Conservation (phyloP, 2,888 invertebrate genomes). For the Arrhopalites spinosus region DNA sequence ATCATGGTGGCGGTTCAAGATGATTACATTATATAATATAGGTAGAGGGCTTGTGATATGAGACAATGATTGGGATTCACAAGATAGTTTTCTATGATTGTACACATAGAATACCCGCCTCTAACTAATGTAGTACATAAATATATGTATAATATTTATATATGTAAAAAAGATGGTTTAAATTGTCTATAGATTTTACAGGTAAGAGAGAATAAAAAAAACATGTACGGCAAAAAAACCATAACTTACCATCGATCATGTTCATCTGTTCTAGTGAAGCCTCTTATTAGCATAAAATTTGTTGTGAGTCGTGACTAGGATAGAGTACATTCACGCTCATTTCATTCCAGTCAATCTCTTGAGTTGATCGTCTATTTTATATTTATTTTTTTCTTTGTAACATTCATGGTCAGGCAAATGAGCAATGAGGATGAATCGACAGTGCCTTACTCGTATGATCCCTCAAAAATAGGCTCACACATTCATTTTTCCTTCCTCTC, state of each 20-base stretch:
- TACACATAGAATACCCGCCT: not conserved
- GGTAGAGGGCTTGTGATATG: not conserved
- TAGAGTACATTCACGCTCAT: not conserved
- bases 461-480: no score
- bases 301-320: slow-evolving; percentile 28
- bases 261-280: slow-evolving; percentile 21
- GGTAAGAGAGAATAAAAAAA: not conserved
- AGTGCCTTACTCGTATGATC: no score
- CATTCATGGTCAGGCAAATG: not conserved
- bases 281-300: slow-evolving; percentile 37
- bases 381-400: not conserved
- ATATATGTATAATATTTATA: not conserved
- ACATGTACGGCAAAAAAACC: not conserved
- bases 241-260: slow-evolving; percentile 30
- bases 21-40: not conserved
- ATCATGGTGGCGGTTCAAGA: not conserved
- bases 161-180: not conserved
- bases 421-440: no score
- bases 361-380: not conserved
- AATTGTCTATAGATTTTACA: not conserved
- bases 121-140: not conserved
- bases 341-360: slow-evolving; percentile 7
- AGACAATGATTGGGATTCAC: slow-evolving; percentile 22
- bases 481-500: no score
- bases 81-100: slow-evolving; percentile 10